Evolutionary conservation across 53 echinoderm and acorn worm species (phyloP).

Genomic region (Temnopleurus reevesii): DNA sequence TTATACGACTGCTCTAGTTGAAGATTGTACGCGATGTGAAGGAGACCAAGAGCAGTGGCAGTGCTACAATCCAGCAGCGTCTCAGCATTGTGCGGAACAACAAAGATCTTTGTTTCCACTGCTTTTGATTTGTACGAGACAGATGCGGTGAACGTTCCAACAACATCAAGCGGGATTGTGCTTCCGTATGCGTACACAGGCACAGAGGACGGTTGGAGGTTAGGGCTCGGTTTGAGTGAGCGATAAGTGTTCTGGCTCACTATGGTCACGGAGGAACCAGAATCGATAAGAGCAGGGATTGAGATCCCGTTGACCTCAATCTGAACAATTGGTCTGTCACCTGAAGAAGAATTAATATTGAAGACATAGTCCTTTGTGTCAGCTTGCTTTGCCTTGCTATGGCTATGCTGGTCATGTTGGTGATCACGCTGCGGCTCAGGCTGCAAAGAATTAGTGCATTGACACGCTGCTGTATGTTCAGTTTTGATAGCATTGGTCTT

Average conservation of each 20-base stretch:
- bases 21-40: constrained; percentile 24
- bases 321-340: too few relatives aligned
- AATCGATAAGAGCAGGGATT: too few relatives aligned
- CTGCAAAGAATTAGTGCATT: too few relatives aligned
- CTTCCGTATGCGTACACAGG: background rate
- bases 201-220: background rate
- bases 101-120: background rate
- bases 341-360: too few relatives aligned
- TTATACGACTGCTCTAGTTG: constrained; percentile 51
- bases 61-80: background rate
- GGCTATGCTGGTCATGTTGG: too few relatives aligned
- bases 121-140: background rate
- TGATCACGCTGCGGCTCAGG: too few relatives aligned
- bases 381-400: too few relatives aligned
- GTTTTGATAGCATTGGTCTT: too few relatives aligned
- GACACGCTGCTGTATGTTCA: too few relatives aligned
- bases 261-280: background rate
- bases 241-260: background rate
- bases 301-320: too few relatives aligned
- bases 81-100: background rate
- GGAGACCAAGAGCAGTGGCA: background rate
- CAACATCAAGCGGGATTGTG: background rate
- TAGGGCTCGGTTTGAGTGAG: background rate
- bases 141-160: background rate
- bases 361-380: too few relatives aligned